Evolutionary conservation across 2,888 invertebrate genomes (phyloP).

Genomic region (Rhopalosiphum nymphaeae): DNA sequence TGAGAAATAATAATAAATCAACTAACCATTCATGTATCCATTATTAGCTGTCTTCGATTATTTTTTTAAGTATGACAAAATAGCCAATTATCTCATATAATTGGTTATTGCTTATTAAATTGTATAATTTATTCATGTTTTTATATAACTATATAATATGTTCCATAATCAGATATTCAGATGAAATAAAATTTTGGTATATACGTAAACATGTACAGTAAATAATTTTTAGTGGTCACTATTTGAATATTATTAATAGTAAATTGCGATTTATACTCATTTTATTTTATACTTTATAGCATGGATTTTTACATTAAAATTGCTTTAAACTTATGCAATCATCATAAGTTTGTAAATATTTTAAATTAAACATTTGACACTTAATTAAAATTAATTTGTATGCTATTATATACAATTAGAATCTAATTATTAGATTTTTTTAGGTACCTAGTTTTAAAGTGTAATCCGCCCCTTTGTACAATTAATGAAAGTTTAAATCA

Average conservation of each 20-base stretch:
- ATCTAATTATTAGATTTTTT: too few species aligned
- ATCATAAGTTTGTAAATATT: background rate
- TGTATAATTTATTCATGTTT: background rate
- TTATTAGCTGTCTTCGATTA: background rate
- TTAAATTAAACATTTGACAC: background rate
- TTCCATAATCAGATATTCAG: background rate
- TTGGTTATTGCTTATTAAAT: background rate
- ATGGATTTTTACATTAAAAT: background rate
- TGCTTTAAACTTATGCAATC: background rate
- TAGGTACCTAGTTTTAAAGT: background rate
- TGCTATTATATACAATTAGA: background rate
- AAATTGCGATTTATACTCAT: too few species aligned
- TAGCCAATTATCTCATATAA: constrained; percentile 1
- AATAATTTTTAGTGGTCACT: background rate
- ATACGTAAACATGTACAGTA: background rate
- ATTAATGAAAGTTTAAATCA: background rate
- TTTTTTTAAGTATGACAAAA: background rate
- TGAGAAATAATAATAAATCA: background rate
- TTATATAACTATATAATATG: background rate
- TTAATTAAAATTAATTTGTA: background rate
- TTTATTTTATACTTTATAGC: background rate
- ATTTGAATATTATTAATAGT: background rate
- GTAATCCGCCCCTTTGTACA: background rate
- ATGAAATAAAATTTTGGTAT: background rate
- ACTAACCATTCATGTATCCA: background rate